phyloP scores from a whole-genome alignment of 2,888 invertebrate genomes.

The Adelphocoris suturalis region DNA sequence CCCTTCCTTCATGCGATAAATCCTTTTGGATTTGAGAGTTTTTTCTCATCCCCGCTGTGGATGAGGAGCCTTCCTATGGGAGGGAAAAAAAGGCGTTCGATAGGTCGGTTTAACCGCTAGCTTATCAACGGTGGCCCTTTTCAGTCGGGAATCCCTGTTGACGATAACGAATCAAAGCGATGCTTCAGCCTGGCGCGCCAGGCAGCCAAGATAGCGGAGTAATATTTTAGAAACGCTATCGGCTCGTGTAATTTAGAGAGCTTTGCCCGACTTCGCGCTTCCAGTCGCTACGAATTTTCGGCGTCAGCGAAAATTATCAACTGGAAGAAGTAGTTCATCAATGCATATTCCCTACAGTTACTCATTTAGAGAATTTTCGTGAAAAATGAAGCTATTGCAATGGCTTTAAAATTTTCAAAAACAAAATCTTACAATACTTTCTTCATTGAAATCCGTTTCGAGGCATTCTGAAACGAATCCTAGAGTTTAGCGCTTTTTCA shows the following conservation, averaged over 20 bases:
- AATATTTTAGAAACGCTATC: constrained; percentile 41
- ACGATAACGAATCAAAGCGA: constrained; percentile 50
- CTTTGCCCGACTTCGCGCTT: not conserved
- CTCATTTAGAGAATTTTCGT: too few species aligned
- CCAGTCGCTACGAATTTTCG: not conserved
- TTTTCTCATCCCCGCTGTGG: not conserved
- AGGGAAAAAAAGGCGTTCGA: constrained; percentile 7
- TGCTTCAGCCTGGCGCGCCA: constrained; percentile 16
- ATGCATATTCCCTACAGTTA: too few species aligned
- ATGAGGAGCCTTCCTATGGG: not conserved
- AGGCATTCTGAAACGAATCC: too few species aligned
- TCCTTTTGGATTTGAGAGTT: not conserved
- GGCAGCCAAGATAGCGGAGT: constrained; percentile 20
- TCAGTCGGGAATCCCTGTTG: constrained; percentile 12
- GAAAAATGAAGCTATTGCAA: too few species aligned
- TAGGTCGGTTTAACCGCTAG: not conserved
- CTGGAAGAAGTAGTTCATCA: too few species aligned
- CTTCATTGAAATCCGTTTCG: too few species aligned
- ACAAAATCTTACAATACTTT: too few species aligned
- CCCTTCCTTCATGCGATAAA: not conserved
- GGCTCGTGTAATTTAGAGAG: not conserved
- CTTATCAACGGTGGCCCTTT: constrained; percentile 32
- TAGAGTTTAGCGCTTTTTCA: too few species aligned
- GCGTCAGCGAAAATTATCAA: not conserved
- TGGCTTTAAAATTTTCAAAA: too few species aligned